Evolutionary conservation across 2,888 invertebrate species (phyloP).

Genomic region (Platerodrilus igneus): DNA sequence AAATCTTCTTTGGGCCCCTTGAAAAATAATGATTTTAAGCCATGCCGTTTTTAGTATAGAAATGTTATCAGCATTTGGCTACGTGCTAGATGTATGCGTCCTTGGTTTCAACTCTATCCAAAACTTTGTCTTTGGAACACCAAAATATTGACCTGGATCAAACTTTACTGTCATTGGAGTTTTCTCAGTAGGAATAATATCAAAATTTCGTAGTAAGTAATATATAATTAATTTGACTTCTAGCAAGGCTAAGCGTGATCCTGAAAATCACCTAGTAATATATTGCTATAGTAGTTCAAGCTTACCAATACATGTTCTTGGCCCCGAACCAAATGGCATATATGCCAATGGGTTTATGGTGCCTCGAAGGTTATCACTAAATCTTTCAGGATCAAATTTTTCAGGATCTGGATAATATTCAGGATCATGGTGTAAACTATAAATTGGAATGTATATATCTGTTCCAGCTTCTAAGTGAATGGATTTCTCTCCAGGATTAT

Average conservation of each 20-base stretch:
- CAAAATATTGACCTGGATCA: no score
- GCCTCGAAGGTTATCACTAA: constrained; percentile 51
- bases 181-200: constrained; percentile 30
- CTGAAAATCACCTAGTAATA: no score
- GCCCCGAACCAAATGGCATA: constrained; percentile 51
- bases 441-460: constrained; percentile 46
- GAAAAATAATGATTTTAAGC: no score
- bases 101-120: no score
- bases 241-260: constrained; percentile 33
- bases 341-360: constrained; percentile 50
- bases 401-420: constrained; percentile 53
- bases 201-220: constrained; percentile 27
- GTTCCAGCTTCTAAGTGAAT: constrained; percentile 4
- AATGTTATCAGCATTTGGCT: no score
- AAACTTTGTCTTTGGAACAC: no score
- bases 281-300: no score
- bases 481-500: constrained; percentile 19
- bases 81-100: no score
- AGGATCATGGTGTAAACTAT: constrained; percentile 53
- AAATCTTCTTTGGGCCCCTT: no score
- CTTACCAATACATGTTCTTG: constrained; percentile 41
- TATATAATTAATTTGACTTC: constrained; percentile 31
- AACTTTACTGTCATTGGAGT: constrained; percentile 32
- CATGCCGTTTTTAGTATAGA: no score
- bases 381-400: constrained; percentile 52